A percentile compares a stretch with the other conserved stretches of the same genome.
Conservation (phyloP, 2,797 vertebrate genomes). For the Falco berigora region DNA sequence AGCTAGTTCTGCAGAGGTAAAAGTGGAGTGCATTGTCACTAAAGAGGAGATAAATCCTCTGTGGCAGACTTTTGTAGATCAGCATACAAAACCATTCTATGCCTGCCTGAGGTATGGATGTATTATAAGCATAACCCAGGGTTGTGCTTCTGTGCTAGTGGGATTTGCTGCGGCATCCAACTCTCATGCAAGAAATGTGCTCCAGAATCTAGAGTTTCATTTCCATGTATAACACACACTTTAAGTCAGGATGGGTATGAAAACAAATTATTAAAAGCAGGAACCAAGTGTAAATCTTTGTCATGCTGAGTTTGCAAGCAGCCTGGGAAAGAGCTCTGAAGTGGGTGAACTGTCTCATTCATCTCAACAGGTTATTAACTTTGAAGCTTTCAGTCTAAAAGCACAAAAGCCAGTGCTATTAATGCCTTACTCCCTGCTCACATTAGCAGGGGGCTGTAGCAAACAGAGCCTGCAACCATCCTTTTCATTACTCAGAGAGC, state of each 20-base stretch:
- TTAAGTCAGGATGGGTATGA: neutral
- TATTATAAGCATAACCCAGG: neutral
- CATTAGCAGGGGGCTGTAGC: neutral
- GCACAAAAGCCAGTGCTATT: neutral
- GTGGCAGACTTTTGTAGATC: neutral
- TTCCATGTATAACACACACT: neutral
- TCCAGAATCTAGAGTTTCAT: neutral
- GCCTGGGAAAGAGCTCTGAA: neutral
- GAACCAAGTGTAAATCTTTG: neutral
- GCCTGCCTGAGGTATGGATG: neutral
- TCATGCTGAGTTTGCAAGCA: neutral
- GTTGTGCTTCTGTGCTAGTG: neutral
- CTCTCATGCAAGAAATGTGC: neutral
- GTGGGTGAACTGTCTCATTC: neutral
- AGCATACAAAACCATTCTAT: rapidly evolving
- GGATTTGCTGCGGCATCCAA: neutral
- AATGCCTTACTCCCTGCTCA: neutral
- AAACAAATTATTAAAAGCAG: neutral
- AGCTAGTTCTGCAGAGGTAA: neutral
- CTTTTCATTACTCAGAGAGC: neutral
- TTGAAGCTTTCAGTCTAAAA: neutral
- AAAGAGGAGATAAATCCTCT: neutral
- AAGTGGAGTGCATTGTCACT: neutral
- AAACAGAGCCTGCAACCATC: neutral
- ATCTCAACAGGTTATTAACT: neutral